Base-by-base conservation (phyloP, 2,113 vertebrate genomes). In the Oncorhynchus masou region DNA sequence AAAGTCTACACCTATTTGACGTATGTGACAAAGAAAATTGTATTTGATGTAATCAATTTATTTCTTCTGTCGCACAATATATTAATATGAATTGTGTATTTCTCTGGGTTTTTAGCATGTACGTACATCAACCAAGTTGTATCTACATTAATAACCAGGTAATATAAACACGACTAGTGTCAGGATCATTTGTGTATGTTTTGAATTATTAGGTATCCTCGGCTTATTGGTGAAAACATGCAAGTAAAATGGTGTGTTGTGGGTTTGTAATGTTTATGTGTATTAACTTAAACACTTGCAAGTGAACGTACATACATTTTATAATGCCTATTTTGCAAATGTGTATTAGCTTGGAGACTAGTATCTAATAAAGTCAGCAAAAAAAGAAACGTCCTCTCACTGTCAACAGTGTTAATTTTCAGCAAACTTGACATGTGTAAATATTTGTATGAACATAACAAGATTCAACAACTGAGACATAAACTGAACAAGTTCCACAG, bases 241-340 rank as follows among this genome's bases (percentile, higher is more conserved):
- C 20, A 29, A 12, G 1, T 71, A 34, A 27, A n/a, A 8, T 68
- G 24, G 71, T 45, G 49, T 45, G 39, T 45, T 11, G 39, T 45
- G 48, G n/a, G 1, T 70, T 70, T 79, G 8, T 67, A 74, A 76
- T 71, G 70, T 68, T 70, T 4, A 76, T 79, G 64, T 59, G 29
- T 24, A 72, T 74, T 24, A 75, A 74, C 49, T 60, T 25, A 25
- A 68, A 16, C 71, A 64, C 27, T 62, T 1, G 31, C 22, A 62
- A 59, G 31, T 66, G 48, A 74, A 74, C 57, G 27, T 73, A 59
- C 69, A 67, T 62, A 64, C 29, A 70, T 24, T 70, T 70, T 15
- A 48, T n/a, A 70, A 49, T 45, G n/a, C 7, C 34, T 70, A 49
- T 48, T 16, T 54, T 73, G 59, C 65, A 71, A 12, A 68, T 66